Conservation (phyloP, 2,888 invertebrate genomes). For the Dolomedes plantarius region DNA sequence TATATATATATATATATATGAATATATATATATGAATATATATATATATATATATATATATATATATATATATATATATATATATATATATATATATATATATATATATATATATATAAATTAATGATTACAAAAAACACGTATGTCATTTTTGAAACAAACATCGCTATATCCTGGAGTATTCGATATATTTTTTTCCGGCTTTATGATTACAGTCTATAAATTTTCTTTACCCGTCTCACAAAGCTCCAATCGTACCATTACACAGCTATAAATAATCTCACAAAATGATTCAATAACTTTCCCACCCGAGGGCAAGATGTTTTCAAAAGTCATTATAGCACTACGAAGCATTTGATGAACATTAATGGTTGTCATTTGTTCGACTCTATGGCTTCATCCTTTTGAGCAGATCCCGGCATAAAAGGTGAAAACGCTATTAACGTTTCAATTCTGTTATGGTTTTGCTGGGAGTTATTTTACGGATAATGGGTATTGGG, state of each 20-base stretch:
- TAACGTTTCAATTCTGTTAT: not conserved
- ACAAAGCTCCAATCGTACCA: not conserved
- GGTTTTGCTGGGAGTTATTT: not conserved
- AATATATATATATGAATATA: too few species aligned
- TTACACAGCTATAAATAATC: conserved; percentile 40
- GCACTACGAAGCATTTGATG: conserved; percentile 50
- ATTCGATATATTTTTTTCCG: too few species aligned
- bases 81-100: too few species aligned
- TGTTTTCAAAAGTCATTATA: conserved; percentile 58
- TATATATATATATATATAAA: too few species aligned
- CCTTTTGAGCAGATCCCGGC: not conserved
- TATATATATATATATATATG: too few species aligned
- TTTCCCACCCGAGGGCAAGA: conserved; percentile 9
- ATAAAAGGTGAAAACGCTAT: not conserved
- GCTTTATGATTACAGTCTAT: too few species aligned
- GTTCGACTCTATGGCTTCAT: conserved; percentile 20
- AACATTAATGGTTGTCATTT: conserved; percentile 65
- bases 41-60: too few species aligned
- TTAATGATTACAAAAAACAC: too few species aligned
- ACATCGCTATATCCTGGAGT: too few species aligned
- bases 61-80: too few species aligned
- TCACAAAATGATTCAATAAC: conserved; percentile 58
- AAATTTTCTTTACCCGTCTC: not conserved
- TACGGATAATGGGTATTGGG: not conserved
- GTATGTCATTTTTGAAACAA: too few species aligned